phyloP scores from a whole-genome alignment of 2,113 vertebrate genomes.

The Tamias sibiricus region DNA sequence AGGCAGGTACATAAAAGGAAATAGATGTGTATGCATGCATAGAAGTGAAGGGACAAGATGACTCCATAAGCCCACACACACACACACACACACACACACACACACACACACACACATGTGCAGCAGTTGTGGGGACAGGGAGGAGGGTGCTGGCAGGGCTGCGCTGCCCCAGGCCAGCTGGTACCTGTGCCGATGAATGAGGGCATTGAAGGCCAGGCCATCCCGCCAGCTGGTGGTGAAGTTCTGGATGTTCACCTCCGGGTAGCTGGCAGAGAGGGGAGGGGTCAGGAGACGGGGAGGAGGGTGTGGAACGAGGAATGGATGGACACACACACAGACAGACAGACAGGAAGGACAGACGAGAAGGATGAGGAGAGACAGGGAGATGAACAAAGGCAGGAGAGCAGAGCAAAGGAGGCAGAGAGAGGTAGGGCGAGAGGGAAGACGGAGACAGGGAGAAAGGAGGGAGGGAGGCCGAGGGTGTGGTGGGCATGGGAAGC shows the following conservation, averaged over 20 bases:
- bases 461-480: neutral
- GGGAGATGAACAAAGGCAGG: neutral
- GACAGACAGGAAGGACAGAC: neutral
- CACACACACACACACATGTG: too few relatives aligned
- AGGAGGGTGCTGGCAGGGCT: rapidly evolving
- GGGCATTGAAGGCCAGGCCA: conserved; percentile 96
- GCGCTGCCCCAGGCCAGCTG: rapidly evolving
- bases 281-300: neutral
- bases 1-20: neutral
- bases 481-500: too few relatives aligned
- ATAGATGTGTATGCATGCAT: neutral
- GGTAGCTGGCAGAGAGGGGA: conserved; percentile 87
- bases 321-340: neutral
- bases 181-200: conserved; percentile 97
- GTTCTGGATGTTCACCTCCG: conserved; percentile 97
- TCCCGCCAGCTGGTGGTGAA: conserved; percentile 98
- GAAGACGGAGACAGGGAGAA: too few relatives aligned
- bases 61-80: too few relatives aligned
- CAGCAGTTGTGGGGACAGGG: neutral
- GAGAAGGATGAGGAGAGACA: neutral
- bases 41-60: neutral
- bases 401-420: neutral
- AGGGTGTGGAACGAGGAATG: neutral
- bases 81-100: too few relatives aligned
- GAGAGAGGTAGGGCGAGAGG: neutral